phyloP scores from a whole-genome alignment of 53 echinoderm and acorn worm genomes.

The Paracentrotus lividus region DNA sequence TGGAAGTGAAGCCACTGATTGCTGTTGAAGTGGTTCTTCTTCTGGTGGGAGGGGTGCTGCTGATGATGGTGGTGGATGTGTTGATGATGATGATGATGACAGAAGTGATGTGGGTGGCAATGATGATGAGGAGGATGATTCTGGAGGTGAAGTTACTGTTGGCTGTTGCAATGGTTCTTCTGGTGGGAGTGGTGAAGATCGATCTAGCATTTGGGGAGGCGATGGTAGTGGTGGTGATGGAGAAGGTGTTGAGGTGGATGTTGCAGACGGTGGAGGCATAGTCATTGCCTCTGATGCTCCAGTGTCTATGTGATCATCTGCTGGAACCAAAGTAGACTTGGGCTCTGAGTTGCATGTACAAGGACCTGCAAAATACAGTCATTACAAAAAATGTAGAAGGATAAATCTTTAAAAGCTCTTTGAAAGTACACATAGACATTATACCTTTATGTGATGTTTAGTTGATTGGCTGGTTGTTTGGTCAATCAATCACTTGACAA shows the following conservation, averaged over 20 bases:
- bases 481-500: too few species aligned
- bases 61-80: neutral
- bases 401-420: too few species aligned
- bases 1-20: too few species aligned
- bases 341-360: too few species aligned
- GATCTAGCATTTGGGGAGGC: too few species aligned
- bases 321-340: neutral
- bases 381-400: too few species aligned
- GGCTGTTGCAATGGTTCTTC: neutral
- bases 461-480: too few species aligned
- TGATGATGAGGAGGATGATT: neutral
- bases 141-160: neutral
- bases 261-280: neutral
- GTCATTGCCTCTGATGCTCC: neutral
- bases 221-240: neutral
- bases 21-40: too few species aligned
- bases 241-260: neutral
- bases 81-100: neutral
- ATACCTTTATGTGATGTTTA: too few species aligned
- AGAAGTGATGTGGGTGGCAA: neutral
- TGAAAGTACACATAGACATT: too few species aligned
- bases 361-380: too few species aligned
- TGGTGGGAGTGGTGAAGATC: too few species aligned
- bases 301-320: neutral
- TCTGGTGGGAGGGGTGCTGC: neutral